Percentiles rank a stretch among this genome's conserved stretches.
phyloP scores from a whole-genome alignment of 2,888 invertebrate genomes.

The Taphrorychus bicolor region DNA sequence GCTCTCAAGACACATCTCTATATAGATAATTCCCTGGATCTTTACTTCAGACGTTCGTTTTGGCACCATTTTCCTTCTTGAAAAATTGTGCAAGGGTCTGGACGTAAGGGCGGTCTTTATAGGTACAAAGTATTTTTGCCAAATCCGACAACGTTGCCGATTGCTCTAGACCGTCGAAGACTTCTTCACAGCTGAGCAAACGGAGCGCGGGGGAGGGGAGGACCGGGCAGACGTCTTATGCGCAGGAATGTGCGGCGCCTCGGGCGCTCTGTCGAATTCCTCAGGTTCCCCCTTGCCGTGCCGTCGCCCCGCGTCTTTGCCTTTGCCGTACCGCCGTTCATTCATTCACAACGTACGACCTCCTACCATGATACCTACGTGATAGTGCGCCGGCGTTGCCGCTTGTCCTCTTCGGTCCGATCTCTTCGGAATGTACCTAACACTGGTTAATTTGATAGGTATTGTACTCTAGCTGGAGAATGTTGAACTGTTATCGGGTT shows the following conservation, averaged over 20 bases:
- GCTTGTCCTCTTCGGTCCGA: background rate
- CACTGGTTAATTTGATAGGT: too few relatives aligned
- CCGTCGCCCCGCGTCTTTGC: slow-evolving; percentile 21
- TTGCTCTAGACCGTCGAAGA: slow-evolving; percentile 18
- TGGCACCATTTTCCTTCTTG: too few relatives aligned
- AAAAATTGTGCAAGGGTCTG: too few relatives aligned
- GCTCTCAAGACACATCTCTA: background rate
- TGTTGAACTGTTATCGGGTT: too few relatives aligned
- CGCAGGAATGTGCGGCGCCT: slow-evolving; percentile 62
- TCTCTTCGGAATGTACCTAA: too few relatives aligned
- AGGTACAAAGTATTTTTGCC: background rate
- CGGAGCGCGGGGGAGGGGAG: slow-evolving; percentile 12
- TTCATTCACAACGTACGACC: slow-evolving; percentile 64
- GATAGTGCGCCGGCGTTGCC: slow-evolving; percentile 46
- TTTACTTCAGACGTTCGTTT: background rate
- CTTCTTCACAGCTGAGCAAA: slow-evolving; percentile 37
- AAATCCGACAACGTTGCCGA: slow-evolving; percentile 27
- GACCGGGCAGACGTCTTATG: slow-evolving; percentile 26
- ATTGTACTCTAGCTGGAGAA: too few relatives aligned
- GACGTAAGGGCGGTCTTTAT: too few relatives aligned
- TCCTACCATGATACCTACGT: slow-evolving; percentile 63
- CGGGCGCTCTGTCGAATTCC: slow-evolving; percentile 64
- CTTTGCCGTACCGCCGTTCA: slow-evolving; percentile 34
- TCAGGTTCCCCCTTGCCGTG: slow-evolving; percentile 60
- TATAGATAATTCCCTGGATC: background rate